Conservation (phyloP, 2,113 vertebrate genomes). For the Trinectes maculatus region DNA sequence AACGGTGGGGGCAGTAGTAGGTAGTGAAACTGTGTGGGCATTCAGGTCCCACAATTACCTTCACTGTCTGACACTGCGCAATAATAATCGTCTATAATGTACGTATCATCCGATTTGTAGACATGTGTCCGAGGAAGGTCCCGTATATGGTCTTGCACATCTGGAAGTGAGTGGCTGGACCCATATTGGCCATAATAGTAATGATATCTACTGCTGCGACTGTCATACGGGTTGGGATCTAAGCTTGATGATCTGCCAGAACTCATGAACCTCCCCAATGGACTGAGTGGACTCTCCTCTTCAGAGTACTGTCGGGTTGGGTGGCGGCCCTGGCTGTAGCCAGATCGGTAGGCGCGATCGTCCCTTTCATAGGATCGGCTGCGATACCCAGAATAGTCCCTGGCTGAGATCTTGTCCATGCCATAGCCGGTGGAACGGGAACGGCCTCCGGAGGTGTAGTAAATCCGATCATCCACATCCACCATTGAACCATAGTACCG, state of each 20-base stretch:
- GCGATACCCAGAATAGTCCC: constrained; percentile 87
- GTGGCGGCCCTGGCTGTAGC: constrained; percentile 84
- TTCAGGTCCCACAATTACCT: constrained; percentile 94
- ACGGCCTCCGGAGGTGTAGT: constrained; percentile 86
- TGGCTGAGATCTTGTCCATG: constrained; percentile 88
- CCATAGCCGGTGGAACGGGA: constrained; percentile 89
- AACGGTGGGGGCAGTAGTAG: constrained; percentile 75
- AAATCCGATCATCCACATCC: constrained; percentile 89
- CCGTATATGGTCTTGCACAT: constrained; percentile 96
- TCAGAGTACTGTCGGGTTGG: constrained; percentile 91
- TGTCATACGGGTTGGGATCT: constrained; percentile 85
- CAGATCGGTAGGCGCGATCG: constrained; percentile 81
- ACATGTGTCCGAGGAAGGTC: constrained; percentile 92
- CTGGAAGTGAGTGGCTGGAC: constrained; percentile 99
- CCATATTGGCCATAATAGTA: constrained; percentile 88
- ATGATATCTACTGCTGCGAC: constrained; percentile 80
- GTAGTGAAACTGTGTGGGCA: constrained; percentile 77
- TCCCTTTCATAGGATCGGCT: constrained; percentile 94
- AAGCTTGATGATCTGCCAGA: constrained; percentile 82
- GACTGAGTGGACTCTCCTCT: constrained; percentile 93
- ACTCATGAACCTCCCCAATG: constrained; percentile 86
- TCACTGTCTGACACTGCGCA: constrained; percentile 99
- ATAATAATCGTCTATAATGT: constrained; percentile 97
- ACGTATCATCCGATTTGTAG: constrained; percentile 96
- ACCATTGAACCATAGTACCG: constrained; percentile 80